Percentiles rank a stretch among this genome's conserved stretches.
Conservation (phyloP, 2,888 invertebrate species). For the Gonocerus acuteangulatus region DNA sequence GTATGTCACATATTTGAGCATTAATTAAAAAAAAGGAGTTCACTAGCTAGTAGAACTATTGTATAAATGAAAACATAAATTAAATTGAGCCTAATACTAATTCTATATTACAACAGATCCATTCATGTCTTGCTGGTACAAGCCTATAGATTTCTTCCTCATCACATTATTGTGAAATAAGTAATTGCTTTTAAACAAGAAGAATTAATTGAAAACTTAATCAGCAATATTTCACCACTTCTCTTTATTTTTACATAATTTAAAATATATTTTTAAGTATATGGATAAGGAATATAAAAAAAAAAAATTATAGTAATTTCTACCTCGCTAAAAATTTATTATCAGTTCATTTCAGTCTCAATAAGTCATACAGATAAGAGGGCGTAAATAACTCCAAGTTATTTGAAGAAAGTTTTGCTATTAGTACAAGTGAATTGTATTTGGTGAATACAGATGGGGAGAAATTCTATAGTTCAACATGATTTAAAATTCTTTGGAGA, state of each 20-base stretch:
- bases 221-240: no score
- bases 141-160: constrained; percentile 12
- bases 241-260: no score
- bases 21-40: not conserved
- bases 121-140: constrained; percentile 5
- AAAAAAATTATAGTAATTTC: no score
- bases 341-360: not conserved
- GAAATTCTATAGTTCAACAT: not conserved
- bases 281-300: no score
- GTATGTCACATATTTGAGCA: not conserved
- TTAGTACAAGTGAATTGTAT: no score
- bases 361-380: not conserved
- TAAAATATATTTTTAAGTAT: no score
- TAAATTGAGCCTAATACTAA: no score
- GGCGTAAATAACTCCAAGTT: no score
- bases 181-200: no score
- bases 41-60: not conserved
- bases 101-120: constrained; percentile 14
- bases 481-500: not conserved
- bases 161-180: not conserved
- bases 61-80: no score
- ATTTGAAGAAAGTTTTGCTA: no score
- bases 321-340: not conserved
- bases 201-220: no score
- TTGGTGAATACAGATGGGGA: not conserved